These are phyloP conservation scores for Amiota communis DNA, from an alignment of 2,888 invertebrate species.

Conservation along the genomic window DNA sequence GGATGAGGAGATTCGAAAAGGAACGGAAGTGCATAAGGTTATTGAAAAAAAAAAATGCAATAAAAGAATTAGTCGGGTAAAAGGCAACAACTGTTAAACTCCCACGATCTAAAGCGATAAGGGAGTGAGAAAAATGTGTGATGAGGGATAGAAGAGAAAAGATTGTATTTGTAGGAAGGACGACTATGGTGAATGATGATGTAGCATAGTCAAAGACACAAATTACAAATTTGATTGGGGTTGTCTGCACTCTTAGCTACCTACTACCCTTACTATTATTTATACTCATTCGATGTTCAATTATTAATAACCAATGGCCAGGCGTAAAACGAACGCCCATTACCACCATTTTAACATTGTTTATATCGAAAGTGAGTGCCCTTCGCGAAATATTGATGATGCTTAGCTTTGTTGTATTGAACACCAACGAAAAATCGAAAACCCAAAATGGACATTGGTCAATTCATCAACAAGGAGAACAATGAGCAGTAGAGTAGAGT, in stretches of 20 bases:
- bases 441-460: slow-evolving; percentile 43
- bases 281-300: background rate
- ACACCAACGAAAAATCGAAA: background rate
- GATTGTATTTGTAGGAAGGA: background rate
- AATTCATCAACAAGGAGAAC: slow-evolving; percentile 56
- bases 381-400: slow-evolving; percentile 13
- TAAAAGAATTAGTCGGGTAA: slow-evolving; percentile 11
- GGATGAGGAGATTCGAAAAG: background rate
- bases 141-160: background rate
- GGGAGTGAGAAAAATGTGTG: slow-evolving; percentile 5
- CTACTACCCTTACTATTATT: background rate
- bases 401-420: slow-evolving; percentile 18
- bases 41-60: background rate
- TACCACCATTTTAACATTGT: background rate
- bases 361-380: background rate
- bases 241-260: background rate
- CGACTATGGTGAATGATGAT: too few species aligned
- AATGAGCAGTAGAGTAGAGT: too few species aligned
- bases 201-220: background rate
- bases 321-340: too few species aligned
- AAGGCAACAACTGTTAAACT: slow-evolving; percentile 58
- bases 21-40: background rate
- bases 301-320: slow-evolving; percentile 20
- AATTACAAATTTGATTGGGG: slow-evolving; percentile 7
- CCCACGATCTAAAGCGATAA: slow-evolving; percentile 56